Evolutionary conservation across 1,140 invertebrate genomes (phyloP), one percentile per base, ranked within the genome.

Genomic region (Heliconius nattereri): DNA sequence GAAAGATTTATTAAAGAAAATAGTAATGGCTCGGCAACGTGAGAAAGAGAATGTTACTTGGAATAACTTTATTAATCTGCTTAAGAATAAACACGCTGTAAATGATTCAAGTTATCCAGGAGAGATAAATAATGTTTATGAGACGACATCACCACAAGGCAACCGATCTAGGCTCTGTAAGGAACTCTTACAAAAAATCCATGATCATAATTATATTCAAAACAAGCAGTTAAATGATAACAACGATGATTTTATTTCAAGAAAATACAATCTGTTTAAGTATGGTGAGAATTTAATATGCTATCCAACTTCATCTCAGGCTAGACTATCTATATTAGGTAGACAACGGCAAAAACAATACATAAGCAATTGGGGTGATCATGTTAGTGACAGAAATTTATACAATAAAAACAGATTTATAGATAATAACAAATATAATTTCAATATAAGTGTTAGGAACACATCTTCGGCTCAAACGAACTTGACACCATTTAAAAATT

Each of bases 11-110:
- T 77, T 92, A 1, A 83, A 78, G 60, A 86, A 86, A 71, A 76
- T 92, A 76, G 77, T 85, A 8, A 71, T 83, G 20, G 82, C 79
- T 6, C 81, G 89, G 71, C 78, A 90, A 32, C 85, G 37, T 78
- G 87, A 92, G 75, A 91, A 86, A 83, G 76, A 88, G 40, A 83
- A 79, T 52, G 86, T 87, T 60, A 80, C 76, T 8, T 92, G 88
- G 89, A 90, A 92, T 81, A 89, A 90, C 66, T 91, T 88, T 76
- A 91, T 93, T 40, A 89, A 90, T 76, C 83, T 86, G 54, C 76
- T 93, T 54, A 88, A 87, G 78, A 87, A 85, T 75, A 91, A 89
- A 81, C 88, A 93, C 49, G 70, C 72, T 8, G 75, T 73, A 66
- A 45, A 79, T 32, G 80, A 85, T 52, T 71, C 45, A 70, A 45